Percentiles rank a stretch among this genome's conserved stretches.
Conservation (phyloP, 92 coral and sea anemone genomes). For the Epizoanthus ramosus region DNA sequence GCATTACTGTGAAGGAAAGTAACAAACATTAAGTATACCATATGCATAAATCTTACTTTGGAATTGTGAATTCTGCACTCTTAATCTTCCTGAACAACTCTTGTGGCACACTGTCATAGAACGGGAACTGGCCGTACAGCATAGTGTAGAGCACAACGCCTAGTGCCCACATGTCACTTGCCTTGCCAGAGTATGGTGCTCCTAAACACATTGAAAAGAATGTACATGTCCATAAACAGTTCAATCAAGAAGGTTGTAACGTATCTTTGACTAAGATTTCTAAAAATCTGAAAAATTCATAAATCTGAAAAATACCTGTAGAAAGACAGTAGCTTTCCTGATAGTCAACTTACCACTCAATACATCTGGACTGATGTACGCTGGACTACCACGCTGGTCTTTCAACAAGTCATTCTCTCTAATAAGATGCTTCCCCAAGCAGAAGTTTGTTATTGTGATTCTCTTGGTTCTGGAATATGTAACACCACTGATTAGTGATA, state of each 20-base stretch:
- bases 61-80: constrained; percentile 91
- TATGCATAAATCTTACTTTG: constrained; percentile 63
- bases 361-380: constrained; percentile 98
- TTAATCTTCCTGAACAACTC: constrained; percentile 96
- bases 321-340: too few species aligned
- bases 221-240: background rate
- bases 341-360: constrained; percentile 78
- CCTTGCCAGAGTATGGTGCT: constrained; percentile 98
- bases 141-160: constrained; percentile 97
- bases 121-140: constrained; percentile 98
- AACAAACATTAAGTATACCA: background rate
- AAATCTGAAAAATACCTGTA: background rate
- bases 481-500: background rate
- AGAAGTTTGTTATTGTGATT: constrained; percentile 94
- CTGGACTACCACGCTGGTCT: constrained; percentile 99
- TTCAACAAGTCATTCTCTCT: constrained; percentile 93
- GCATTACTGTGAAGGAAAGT: background rate
- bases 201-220: constrained; percentile 49
- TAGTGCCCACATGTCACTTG: constrained; percentile 99
- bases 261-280: background rate
- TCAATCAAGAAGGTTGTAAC: background rate
- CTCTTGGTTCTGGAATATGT: constrained; percentile 76
- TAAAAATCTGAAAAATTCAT: background rate
- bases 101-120: constrained; percentile 99
- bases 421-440: constrained; percentile 97